These are phyloP conservation scores for Branchinecta lynchi DNA, from an alignment of 1,140 invertebrate genomes.

Conservation along the genomic window DNA sequence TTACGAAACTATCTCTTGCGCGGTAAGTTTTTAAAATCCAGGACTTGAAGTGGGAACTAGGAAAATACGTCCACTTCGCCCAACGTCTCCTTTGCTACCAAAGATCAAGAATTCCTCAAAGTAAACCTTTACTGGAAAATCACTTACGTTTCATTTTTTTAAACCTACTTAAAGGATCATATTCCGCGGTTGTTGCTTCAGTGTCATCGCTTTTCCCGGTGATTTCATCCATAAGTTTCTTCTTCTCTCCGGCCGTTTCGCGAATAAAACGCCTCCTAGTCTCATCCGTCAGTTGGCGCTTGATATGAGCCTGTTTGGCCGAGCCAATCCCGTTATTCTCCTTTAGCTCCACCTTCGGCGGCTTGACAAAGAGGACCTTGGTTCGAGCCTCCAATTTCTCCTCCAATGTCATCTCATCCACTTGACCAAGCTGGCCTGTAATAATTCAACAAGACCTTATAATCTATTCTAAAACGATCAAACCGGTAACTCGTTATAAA, in stretches of 20 bases:
- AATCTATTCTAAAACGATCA: too few relatives aligned
- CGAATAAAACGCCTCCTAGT: conserved; percentile 41
- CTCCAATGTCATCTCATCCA: conserved; percentile 47
- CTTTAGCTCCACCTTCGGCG: conserved; percentile 55
- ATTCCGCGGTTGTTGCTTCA: background rate
- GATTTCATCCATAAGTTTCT: background rate
- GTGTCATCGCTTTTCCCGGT: background rate
- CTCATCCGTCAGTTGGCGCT: conserved; percentile 56
- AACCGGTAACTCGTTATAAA: too few relatives aligned
- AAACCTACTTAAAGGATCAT: conserved; percentile 5
- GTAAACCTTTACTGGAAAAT: too few relatives aligned
- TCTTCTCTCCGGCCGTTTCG: background rate
- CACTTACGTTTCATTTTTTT: background rate
- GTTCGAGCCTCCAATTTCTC: conserved; percentile 64
- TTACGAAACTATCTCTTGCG: too few relatives aligned
- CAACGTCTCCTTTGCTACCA: too few relatives aligned
- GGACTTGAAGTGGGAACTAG: too few relatives aligned
- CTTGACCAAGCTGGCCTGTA: conserved; percentile 24
- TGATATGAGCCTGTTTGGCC: conserved; percentile 52
- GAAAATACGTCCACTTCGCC: too few relatives aligned
- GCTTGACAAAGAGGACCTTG: conserved; percentile 52
- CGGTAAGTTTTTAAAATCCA: too few relatives aligned
- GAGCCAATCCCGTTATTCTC: conserved; percentile 55
- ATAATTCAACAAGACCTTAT: conserved; percentile 10
- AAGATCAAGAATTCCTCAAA: too few relatives aligned